Evolutionary conservation across 2,888 invertebrate species (phyloP).

Genomic region (Pandemis corylana): DNA sequence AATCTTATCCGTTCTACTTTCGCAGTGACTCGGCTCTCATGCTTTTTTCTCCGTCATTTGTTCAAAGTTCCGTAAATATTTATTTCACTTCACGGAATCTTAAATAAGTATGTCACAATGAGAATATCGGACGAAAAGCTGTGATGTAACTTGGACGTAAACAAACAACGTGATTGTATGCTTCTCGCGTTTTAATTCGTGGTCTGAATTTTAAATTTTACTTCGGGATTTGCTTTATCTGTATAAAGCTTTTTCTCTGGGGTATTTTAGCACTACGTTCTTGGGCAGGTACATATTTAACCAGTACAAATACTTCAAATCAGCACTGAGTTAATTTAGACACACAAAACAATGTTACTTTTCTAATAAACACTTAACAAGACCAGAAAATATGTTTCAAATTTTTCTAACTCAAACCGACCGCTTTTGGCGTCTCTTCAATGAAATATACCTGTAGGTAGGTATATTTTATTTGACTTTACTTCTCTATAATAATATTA

Average conservation of each 20-base stretch:
- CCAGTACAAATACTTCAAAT: too few species aligned
- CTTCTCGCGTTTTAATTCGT: conserved; percentile 16
- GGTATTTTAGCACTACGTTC: background rate
- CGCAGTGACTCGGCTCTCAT: conserved; percentile 51
- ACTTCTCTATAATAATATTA: too few species aligned
- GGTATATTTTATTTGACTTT: too few species aligned
- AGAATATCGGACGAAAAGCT: conserved; percentile 18
- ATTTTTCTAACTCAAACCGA: too few species aligned
- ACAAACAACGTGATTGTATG: conserved; percentile 26
- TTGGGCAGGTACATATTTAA: background rate
- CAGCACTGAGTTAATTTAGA: too few species aligned
- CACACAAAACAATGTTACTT: too few species aligned
- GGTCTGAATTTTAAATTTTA: conserved; percentile 15
- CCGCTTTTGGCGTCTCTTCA: too few species aligned
- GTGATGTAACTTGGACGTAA: conserved; percentile 37
- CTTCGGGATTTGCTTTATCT: conserved; percentile 22
- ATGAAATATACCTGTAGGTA: too few species aligned
- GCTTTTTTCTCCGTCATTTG: conserved; percentile 21
- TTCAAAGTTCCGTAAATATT: conserved; percentile 31
- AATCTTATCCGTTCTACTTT: conserved; percentile 52
- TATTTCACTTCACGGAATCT: conserved; percentile 36
- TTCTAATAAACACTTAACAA: too few species aligned
- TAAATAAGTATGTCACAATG: conserved; percentile 23
- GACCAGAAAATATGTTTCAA: too few species aligned
- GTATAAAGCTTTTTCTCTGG: background rate